Evolutionary conservation across 2,113 vertebrate species (phyloP).

Genomic region (Phylloscopus whistleri): DNA sequence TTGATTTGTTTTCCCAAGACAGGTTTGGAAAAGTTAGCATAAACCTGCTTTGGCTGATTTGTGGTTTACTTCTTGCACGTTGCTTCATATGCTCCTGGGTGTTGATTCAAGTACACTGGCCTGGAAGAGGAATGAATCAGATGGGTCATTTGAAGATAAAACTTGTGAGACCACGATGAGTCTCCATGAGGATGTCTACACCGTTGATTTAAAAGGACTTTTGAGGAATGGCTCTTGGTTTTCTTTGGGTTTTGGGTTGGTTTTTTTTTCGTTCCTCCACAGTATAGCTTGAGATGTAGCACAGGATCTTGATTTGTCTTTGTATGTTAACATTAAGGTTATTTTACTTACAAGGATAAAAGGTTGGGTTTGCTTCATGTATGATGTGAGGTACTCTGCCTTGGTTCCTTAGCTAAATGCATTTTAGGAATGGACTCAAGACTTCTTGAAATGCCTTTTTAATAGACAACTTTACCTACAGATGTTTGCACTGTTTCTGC

Average conservation of each 20-base stretch:
- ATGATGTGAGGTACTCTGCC: background rate
- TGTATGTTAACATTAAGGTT: background rate
- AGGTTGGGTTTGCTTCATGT: background rate
- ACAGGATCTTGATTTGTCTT: background rate
- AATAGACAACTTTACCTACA: background rate
- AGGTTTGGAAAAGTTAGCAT: background rate
- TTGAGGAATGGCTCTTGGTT: background rate
- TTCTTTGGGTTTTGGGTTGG: background rate
- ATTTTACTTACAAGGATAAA: background rate
- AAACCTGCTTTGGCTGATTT: background rate
- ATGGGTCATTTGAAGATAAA: background rate
- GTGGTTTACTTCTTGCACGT: background rate
- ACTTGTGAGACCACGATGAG: accelerated
- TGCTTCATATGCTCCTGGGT: background rate
- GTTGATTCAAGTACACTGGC: background rate
- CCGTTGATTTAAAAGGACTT: background rate
- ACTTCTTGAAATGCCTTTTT: background rate
- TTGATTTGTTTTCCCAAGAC: background rate
- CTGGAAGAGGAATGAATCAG: background rate
- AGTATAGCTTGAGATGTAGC: background rate
- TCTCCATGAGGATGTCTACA: background rate
- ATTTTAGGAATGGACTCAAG: background rate
- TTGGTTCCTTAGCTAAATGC: background rate
- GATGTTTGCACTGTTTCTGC: background rate
- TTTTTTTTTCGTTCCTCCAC: accelerated